Base-by-base conservation (phyloP, 2,888 invertebrate genomes). In the Zaprionus bogoriensis region DNA sequence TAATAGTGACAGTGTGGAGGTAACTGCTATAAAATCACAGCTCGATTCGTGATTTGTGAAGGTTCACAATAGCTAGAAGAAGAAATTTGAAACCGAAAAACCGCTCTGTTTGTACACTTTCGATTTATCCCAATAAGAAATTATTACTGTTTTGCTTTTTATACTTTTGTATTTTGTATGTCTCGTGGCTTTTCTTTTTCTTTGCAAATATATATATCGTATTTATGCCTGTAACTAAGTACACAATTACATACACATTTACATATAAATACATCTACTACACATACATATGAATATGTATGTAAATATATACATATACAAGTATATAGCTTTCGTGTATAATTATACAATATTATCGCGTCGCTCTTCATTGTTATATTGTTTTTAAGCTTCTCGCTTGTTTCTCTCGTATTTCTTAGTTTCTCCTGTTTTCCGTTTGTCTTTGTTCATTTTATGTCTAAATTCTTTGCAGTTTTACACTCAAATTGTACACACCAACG, bases 161-260 rank as follows among this genome's bases (percentile, higher is more conserved):
- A 74, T 58, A 55, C 41, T 67, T 57, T 45, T 78, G 58, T 61
- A 61, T 64, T 77, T 74, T 67, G 48, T 73, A 61, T 75, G 72
- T 72, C 48, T 66, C 58, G 55, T 54, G 60, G 75, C 54, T 25
- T 64, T 66, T 46, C 41, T 58, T 62, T 63, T 47, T 63, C 46
- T 68, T 83, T 81, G 87, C 87, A 81, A 82, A 85, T 85, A 80
- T 79, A 77, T 74, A 58, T 63, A 57, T 72, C 59, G 63, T 79
- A 57, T 67, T 73, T 62, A 77, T 64, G 61, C 65, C 54, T 73
- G 68, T 76, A 80, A 83, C 80, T 80, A 80, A 80, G 80, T 80
- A 80, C 80, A 83, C 80, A 86, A 74, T 71, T 84, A 87, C 82
- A 78, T 84, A 72, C 87, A 83, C 78, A 87, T 87, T 84, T 85